These are phyloP conservation scores for Mesoligia furuncula DNA, from an alignment of 2,888 invertebrate species.

Conservation along the genomic window DNA sequence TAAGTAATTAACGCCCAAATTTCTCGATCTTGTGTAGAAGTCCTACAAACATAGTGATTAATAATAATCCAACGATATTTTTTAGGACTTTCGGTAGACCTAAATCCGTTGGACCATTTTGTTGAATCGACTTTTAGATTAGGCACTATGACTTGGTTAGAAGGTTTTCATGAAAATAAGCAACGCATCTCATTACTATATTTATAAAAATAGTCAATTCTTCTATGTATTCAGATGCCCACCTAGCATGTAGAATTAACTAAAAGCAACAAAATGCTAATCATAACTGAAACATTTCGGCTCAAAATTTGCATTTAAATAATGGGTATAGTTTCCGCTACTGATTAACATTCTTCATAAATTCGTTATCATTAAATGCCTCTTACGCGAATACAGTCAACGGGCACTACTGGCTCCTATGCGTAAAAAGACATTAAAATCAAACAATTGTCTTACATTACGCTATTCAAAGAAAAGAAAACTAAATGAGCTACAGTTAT, in stretches of 20 bases:
- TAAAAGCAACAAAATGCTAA: slow-evolving; percentile 79
- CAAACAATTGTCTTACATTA: slow-evolving; percentile 72
- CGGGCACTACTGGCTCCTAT: slow-evolving; percentile 38
- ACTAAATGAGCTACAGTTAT: slow-evolving; percentile 79
- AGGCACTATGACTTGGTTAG: slow-evolving; percentile 23
- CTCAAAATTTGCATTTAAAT: slow-evolving; percentile 52
- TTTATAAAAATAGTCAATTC: slow-evolving; percentile 52
- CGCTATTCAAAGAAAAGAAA: slow-evolving; percentile 72
- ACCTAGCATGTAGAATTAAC: slow-evolving; percentile 75
- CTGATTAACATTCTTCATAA: slow-evolving; percentile 75
- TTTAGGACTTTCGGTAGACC: background rate
- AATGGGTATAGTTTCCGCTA: slow-evolving; percentile 65
- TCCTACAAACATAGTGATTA: slow-evolving; percentile 15
- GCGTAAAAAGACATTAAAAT: slow-evolving; percentile 75
- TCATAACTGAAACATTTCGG: slow-evolving; percentile 72
- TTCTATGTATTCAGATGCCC: slow-evolving; percentile 68
- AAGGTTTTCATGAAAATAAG: slow-evolving; percentile 44
- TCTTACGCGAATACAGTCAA: slow-evolving; percentile 65
- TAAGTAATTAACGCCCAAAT: slow-evolving; percentile 51
- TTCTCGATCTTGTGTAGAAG: slow-evolving; percentile 20
- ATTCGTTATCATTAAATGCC: slow-evolving; percentile 75
- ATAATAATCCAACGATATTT: slow-evolving; percentile 22
- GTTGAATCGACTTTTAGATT: slow-evolving; percentile 14
- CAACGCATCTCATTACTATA: slow-evolving; percentile 22
- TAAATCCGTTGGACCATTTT: slow-evolving; percentile 11